Percentiles rank a stretch among this genome's conserved stretches.
Evolutionary conservation across 2,113 vertebrate genomes (phyloP).

Genomic region (Acrocephalus arundinaceus): DNA sequence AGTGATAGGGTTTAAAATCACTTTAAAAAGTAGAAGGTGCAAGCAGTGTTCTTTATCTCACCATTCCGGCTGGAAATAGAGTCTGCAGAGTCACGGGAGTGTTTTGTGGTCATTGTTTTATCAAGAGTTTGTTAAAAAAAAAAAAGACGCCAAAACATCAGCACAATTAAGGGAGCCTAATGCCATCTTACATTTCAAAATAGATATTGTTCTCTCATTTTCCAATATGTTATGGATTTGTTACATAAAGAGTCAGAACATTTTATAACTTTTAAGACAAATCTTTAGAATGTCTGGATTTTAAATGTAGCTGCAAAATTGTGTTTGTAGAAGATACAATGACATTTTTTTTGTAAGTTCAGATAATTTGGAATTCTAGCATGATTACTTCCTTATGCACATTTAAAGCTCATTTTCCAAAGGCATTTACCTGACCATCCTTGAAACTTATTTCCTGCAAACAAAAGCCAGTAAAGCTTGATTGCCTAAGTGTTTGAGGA

Average conservation of each 20-base stretch:
- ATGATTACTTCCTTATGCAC: background rate
- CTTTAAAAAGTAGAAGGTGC: background rate
- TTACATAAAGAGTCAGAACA: background rate
- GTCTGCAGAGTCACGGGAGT: background rate
- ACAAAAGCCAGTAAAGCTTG: background rate
- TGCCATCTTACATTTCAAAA: background rate
- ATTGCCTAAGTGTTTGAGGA: background rate
- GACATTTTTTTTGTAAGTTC: background rate
- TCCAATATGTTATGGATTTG: background rate
- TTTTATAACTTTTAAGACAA: background rate
- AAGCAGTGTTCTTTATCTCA: background rate
- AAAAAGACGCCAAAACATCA: rapidly evolving
- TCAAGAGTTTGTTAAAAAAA: background rate
- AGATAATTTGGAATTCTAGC: background rate
- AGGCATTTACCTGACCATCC: background rate
- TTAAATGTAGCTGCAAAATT: background rate
- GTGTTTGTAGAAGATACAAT: background rate
- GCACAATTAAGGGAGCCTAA: background rate
- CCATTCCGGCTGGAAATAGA: background rate
- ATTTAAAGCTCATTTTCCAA: background rate
- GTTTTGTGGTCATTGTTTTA: background rate
- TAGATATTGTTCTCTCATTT: background rate
- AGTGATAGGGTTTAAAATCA: background rate
- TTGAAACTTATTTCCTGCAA: background rate
- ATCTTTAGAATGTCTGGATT: background rate